Evolutionary conservation across 2,797 vertebrate species (phyloP).

Genomic region (Gambelia wislizenii): DNA sequence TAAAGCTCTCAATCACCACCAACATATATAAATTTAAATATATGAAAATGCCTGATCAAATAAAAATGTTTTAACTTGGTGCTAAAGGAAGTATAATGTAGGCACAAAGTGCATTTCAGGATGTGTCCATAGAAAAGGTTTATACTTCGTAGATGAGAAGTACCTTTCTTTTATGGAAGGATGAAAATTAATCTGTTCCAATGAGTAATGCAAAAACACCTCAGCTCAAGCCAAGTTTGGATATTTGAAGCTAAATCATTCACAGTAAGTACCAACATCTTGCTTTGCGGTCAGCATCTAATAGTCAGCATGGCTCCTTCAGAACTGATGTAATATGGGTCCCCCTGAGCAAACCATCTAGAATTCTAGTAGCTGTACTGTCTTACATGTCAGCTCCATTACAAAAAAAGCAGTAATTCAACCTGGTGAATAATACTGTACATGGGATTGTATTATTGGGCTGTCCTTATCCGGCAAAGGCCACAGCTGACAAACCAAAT

Average conservation of each 20-base stretch:
- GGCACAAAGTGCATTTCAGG: neutral
- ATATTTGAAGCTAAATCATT: neutral
- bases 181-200: neutral
- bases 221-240: neutral
- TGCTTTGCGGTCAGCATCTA: neutral
- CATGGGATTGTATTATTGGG: neutral
- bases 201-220: neutral
- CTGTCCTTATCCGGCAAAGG: neutral
- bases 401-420: neutral
- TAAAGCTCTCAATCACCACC: too few relatives aligned
- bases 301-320: neutral
- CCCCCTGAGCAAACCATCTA: neutral
- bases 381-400: neutral
- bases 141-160: neutral
- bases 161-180: neutral
- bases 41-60: too few relatives aligned
- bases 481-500: neutral
- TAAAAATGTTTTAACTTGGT: neutral
- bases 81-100: neutral
- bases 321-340: neutral
- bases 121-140: neutral
- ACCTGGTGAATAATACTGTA: neutral
- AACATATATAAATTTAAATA: too few relatives aligned
- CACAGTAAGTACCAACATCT: neutral
- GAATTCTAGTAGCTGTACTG: neutral